Base-by-base conservation (phyloP, 2,797 vertebrate species). In the Scomberomorus guttatus region DNA sequence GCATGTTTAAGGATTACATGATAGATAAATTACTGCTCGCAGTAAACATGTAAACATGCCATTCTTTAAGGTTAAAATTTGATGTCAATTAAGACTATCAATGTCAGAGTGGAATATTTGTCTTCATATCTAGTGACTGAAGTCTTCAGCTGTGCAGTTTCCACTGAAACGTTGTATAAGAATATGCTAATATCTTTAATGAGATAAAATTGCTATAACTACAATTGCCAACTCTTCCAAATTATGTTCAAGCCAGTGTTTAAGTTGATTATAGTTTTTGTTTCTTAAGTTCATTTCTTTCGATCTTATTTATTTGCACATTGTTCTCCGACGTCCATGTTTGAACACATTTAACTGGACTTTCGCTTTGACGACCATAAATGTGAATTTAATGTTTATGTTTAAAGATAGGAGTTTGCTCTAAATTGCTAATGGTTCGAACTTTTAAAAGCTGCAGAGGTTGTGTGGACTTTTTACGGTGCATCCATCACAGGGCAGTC, bases 401-500 rank as follows among this genome's bases (percentile, higher is more conserved):
- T 18, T 17, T 46, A 46, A 42, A 42, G 39, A 17, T 34, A 65
- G 11, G 10, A 75, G 68, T 65, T 44, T 32, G 14, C 55, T 64
- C n/a, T 9, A 29, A 58, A 72, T 54, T 71, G 24, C 3, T 65
- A 56, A 81, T 77, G 75, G 39, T 56, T 56, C 58, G 39, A 52
- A 70, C 25, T 66, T 85, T 80, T 71, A 48, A 80, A 65, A 73
- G 62, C 77, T 56, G 55, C 50, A 10, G 29, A 81, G 20, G 29
- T 61, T 69, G 51, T 68, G 61, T 59, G 6, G 69, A 50, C 24
- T 68, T 78, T 83, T 79, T 74, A 67, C 57, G n/a, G 55, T n/a
- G 44, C 65, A 71, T 78, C 62, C 61, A 83, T 85, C 63, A 71
- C 62, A 58, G 56, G 12, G 37, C 10, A 73, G 73, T 81, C 75